phyloP scores from a whole-genome alignment of 2,113 vertebrate genomes.

The Cervus canadensis region DNA sequence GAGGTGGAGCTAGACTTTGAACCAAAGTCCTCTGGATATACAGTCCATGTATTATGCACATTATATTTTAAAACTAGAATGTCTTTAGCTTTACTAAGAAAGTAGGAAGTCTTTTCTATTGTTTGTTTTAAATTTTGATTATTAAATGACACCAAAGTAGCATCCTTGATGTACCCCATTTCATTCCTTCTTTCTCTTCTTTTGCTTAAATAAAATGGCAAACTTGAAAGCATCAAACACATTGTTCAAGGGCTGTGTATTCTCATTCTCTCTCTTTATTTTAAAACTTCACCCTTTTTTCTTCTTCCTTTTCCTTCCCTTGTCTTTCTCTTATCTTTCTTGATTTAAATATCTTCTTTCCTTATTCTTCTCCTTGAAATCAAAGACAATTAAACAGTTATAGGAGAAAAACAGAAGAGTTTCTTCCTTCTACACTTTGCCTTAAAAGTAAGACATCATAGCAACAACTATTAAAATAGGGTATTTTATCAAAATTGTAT shows the following conservation, averaged over 20 bases:
- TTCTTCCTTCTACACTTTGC: not conserved
- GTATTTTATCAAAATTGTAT: not conserved
- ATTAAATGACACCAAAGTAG: not conserved
- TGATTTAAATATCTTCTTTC: not conserved
- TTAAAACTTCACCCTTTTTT: not conserved
- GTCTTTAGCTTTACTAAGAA: not conserved
- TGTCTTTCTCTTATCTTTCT: not conserved
- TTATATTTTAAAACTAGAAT: not conserved
- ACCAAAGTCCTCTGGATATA: not conserved
- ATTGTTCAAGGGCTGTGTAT: not conserved
- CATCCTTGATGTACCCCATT: not conserved
- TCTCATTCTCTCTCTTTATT: not conserved
- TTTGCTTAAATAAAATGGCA: not conserved
- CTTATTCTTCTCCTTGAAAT: not conserved
- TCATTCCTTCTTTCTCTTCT: not conserved
- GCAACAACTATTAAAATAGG: not conserved
- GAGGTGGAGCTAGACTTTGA: not conserved
- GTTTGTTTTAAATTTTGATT: not conserved
- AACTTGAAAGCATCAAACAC: not conserved
- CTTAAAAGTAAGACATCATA: not conserved
- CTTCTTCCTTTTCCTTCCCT: not conserved
- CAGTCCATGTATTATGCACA: not conserved
- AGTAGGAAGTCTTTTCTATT: not conserved
- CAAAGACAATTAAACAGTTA: not conserved
- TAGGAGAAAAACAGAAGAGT: not conserved